A percentile compares a stretch with the other conserved stretches of the same genome.
Conservation (phyloP, 2,797 vertebrate genomes). For the Platyrinchus mystaceus region DNA sequence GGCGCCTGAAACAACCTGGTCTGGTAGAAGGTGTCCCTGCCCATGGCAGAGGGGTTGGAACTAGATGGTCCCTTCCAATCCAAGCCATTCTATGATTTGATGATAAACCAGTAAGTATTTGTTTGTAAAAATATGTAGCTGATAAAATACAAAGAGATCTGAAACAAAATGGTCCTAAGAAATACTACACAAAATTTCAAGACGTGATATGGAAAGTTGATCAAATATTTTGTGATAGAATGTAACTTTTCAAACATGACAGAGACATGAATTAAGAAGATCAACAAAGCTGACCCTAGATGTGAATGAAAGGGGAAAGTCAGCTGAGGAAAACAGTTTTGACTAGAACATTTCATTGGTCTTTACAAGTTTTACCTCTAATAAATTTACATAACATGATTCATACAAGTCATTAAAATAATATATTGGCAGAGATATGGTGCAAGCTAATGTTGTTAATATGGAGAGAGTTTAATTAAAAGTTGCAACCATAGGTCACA, state of each 20-base stretch:
- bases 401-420: slow-evolving; percentile 17
- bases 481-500: neutral
- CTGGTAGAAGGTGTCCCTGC: neutral
- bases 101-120: neutral
- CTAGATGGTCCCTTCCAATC: neutral
- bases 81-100: neutral
- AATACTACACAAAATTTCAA: neutral
- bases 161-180: neutral
- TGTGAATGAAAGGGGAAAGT: neutral
- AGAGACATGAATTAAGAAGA: neutral
- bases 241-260: neutral
- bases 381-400: neutral
- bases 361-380: neutral
- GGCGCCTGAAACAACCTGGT: neutral
- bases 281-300: neutral
- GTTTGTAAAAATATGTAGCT: neutral
- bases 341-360: neutral
- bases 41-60: neutral
- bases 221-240: neutral
- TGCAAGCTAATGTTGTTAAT: neutral
- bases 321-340: neutral
- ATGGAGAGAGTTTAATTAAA: slow-evolving; percentile 21
- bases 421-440: neutral
- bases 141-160: neutral
- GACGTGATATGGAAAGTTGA: neutral